Base-by-base conservation (phyloP, 2,888 invertebrate genomes). In the Electrophaes corylata region DNA sequence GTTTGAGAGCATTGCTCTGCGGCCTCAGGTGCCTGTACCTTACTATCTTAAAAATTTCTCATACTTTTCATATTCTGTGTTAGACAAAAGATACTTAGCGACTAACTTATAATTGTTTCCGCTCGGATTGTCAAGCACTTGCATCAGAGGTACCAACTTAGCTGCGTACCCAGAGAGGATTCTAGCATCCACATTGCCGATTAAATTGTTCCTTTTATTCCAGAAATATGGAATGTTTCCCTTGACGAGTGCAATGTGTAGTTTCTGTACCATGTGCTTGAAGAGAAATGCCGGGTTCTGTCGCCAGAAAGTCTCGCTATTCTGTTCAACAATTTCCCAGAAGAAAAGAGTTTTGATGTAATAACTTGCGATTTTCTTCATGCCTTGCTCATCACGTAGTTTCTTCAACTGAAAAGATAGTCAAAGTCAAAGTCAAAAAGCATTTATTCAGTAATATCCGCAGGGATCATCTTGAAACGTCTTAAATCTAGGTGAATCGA, bases 291-390 rank as follows among this genome's bases (percentile, higher is more conserved):
- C 79, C 0, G 79, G 79, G 37, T 70, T 76, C 10, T 70, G 75
- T 5, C 72, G 70, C 83, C 91, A 89, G 60, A 78, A 87, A 0
- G 53, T 47, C 4, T 66, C 60, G 18, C 81, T 72, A 33, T 77
- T 70, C 10, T 66, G 69, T 11, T 75, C 74, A 0, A 71, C 60
- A 10, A 81, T 73, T 62, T 89, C 88, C 79, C 87, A 88, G 48
- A 92, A 84, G 67, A 91, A 90, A 0, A 93, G 60, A 0, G 92
- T 93, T 70, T 94, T 94, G 0, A 94, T 89, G 50, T 89, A 93
- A 64, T 94, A 94, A 63, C 93, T 93, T 0, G 92, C 88, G n/a
- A 94, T 81, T 6, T 76, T 75, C 0, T 80, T 65, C 84, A 92
- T 90, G 0, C 75, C 72, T 37, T 79, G 79, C 0, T 79, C 73